A percentile compares a stretch with the other conserved stretches of the same genome.
phyloP scores from a whole-genome alignment of 2,797 vertebrate genomes.

The Siniperca undulata region DNA sequence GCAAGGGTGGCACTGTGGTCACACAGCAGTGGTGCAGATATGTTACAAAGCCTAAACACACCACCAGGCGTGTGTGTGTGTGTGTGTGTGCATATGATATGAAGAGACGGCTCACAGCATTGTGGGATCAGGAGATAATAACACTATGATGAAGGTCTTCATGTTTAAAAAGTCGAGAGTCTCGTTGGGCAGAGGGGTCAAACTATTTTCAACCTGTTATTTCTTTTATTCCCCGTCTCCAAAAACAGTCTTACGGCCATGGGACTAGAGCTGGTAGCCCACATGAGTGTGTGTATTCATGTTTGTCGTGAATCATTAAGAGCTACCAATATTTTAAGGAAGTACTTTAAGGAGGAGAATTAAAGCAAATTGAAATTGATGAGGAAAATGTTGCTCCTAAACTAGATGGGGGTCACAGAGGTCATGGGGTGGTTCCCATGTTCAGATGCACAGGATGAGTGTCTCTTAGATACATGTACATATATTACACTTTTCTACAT shows the following conservation, averaged over 20 bases:
- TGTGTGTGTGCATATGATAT: conserved; percentile 72
- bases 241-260: conserved; percentile 76
- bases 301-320: conserved; percentile 19
- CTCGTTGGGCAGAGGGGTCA: conserved; percentile 15
- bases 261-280: conserved; percentile 51
- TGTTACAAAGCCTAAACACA: conserved; percentile 80
- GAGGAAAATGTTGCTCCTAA: conserved; percentile 45
- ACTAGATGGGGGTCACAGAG: conserved; percentile 58
- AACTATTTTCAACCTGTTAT: conserved; percentile 26
- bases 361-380: conserved; percentile 26
- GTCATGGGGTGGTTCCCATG: conserved; percentile 57
- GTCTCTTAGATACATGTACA: conserved; percentile 85
- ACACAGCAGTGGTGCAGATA: conserved; percentile 80
- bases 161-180: conserved; percentile 43
- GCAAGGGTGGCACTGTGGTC: conserved; percentile 67
- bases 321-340: conserved; percentile 52
- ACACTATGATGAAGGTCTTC: conserved; percentile 64
- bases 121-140: conserved; percentile 68
- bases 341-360: conserved; percentile 41
- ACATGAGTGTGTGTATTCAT: conserved; percentile 29
- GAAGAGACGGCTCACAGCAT: conserved; percentile 75
- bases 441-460: conserved; percentile 80
- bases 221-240: conserved; percentile 48
- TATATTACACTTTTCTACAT: conserved; percentile 85
- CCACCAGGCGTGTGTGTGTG: conserved; percentile 59